phyloP scores from a whole-genome alignment of 2,797 vertebrate genomes.

The Tokudaia muenninki region DNA sequence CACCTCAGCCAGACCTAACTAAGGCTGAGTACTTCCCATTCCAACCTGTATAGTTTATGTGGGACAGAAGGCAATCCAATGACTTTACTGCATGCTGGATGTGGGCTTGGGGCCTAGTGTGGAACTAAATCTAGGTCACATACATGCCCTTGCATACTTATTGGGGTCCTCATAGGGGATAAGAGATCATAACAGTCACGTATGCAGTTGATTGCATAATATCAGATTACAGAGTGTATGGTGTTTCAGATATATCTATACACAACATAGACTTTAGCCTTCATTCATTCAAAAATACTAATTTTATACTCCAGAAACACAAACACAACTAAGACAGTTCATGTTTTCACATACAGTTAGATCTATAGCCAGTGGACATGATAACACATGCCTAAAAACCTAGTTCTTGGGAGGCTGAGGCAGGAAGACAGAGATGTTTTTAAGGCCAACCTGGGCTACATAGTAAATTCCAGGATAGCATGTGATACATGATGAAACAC shows the following conservation, averaged over 20 bases:
- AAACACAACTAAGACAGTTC: slow-evolving; percentile 19
- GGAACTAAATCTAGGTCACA: slow-evolving; percentile 46
- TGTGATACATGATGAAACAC: not conserved
- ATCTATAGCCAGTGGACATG: not conserved
- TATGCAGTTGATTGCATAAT: slow-evolving; percentile 48
- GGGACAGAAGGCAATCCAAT: not conserved
- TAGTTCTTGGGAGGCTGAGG: not conserved
- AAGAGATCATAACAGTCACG: not conserved
- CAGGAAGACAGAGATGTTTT: not conserved
- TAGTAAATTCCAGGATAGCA: not conserved
- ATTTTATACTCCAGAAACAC: slow-evolving; percentile 15
- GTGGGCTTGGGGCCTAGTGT: slow-evolving; percentile 25
- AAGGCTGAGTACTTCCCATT: slow-evolving; percentile 44
- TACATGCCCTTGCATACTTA: not conserved
- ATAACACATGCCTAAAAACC: not conserved
- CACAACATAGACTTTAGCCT: slow-evolving; percentile 22
- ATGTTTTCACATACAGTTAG: not conserved
- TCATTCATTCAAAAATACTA: slow-evolving; percentile 40
- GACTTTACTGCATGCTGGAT: slow-evolving; percentile 11
- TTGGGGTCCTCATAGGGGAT: not conserved
- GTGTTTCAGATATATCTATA: slow-evolving; percentile 8
- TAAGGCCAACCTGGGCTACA: not conserved
- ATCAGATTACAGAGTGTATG: not conserved
- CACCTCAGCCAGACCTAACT: not conserved
- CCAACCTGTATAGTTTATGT: slow-evolving; percentile 7